A percentile compares a stretch with the other conserved stretches of the same genome.
phyloP scores from a whole-genome alignment of 2,113 vertebrate species.

The Aegithalos caudatus region DNA sequence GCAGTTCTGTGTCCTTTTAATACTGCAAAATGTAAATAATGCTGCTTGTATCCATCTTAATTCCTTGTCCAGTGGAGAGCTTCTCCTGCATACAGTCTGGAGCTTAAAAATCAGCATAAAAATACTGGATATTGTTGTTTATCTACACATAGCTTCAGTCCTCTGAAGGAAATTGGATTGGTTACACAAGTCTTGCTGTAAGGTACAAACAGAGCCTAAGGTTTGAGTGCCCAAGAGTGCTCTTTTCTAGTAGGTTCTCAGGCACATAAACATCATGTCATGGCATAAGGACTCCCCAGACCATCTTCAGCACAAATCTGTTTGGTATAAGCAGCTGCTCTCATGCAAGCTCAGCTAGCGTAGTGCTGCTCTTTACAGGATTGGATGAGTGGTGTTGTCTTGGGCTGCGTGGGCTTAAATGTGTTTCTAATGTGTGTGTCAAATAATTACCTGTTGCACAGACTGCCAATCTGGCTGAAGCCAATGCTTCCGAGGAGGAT shows the following conservation, averaged over 20 bases:
- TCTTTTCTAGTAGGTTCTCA: constrained; percentile 36
- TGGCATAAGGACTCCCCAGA: constrained; percentile 71
- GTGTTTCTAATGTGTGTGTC: constrained; percentile 83
- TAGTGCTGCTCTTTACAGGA: constrained; percentile 82
- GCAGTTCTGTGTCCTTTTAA: constrained; percentile 36
- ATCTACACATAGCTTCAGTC: constrained; percentile 13
- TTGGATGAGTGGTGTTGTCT: constrained; percentile 77
- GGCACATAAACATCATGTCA: constrained; percentile 65
- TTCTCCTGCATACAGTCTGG: not conserved
- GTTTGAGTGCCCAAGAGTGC: constrained; percentile 59
- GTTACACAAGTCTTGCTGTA: constrained; percentile 53
- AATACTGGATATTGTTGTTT: constrained; percentile 7
- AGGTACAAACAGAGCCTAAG: constrained; percentile 81
- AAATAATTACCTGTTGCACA: constrained; percentile 88
- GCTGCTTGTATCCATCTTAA: not conserved
- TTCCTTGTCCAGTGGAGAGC: not conserved
- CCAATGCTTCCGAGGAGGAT: constrained; percentile 95
- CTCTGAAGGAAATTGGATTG: constrained; percentile 44
- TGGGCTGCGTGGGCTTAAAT: constrained; percentile 78
- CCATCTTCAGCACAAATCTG: constrained; percentile 56
- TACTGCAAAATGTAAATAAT: constrained; percentile 13
- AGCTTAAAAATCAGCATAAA: constrained; percentile 18
- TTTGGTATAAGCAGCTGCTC: constrained; percentile 58
- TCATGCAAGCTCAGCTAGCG: constrained; percentile 63
- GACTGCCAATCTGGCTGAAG: constrained; percentile 96